A percentile compares a stretch with the other conserved stretches of the same genome.
Conservation (phyloP, 2,797 vertebrate genomes). For the Orientallactaga sibirica region DNA sequence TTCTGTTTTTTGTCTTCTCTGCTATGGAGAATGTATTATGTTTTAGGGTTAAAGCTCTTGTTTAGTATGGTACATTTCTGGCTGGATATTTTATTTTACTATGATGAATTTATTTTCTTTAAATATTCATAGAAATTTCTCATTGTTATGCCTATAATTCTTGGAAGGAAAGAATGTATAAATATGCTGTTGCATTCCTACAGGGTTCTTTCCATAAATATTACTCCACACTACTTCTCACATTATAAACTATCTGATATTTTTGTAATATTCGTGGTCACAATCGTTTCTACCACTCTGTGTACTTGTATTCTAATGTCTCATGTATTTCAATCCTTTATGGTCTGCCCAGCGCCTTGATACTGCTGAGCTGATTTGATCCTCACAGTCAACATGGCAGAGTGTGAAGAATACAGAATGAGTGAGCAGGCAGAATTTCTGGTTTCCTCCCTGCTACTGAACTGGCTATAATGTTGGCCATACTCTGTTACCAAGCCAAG, state of each 20-base stretch:
- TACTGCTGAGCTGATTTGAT: background rate
- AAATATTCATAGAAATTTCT: slow-evolving; percentile 66
- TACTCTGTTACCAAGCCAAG: slow-evolving; percentile 3
- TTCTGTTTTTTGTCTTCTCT: slow-evolving; percentile 65
- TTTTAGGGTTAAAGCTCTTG: slow-evolving; percentile 64
- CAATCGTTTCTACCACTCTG: slow-evolving; percentile 17
- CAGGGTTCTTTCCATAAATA: slow-evolving; percentile 40
- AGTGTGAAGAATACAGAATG: background rate
- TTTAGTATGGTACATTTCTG: slow-evolving; percentile 36
- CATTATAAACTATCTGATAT: background rate
- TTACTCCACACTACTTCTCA: slow-evolving; percentile 16
- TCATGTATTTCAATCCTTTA: background rate
- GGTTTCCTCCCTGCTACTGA: background rate
- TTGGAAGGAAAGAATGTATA: slow-evolving; percentile 26
- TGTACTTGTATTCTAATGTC: slow-evolving; percentile 11
- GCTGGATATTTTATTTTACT: slow-evolving; percentile 66
- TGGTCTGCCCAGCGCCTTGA: background rate
- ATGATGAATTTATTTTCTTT: slow-evolving; percentile 65
- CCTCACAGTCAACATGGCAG: background rate
- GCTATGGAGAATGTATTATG: slow-evolving; percentile 69
- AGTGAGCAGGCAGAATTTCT: background rate
- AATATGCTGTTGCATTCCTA: slow-evolving; percentile 2
- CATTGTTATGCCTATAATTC: slow-evolving; percentile 63
- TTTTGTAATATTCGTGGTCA: slow-evolving; percentile 17
- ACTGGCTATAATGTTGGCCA: background rate